These are phyloP conservation scores for Heliconius cydno DNA, from an alignment of 2,888 invertebrate genomes.

Conservation along the genomic window DNA sequence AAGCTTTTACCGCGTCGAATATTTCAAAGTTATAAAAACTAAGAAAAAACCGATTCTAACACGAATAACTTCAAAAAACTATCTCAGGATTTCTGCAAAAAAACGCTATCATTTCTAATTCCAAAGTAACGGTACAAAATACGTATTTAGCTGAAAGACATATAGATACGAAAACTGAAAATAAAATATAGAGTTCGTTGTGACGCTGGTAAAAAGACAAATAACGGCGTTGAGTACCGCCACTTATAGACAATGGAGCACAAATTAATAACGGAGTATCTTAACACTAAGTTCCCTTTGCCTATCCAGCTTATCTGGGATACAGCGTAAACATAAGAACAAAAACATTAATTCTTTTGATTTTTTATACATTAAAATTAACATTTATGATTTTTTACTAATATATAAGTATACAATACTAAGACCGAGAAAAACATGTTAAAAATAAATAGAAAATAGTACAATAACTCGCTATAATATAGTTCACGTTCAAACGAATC, in stretches of 20 bases:
- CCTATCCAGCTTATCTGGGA: too few species aligned
- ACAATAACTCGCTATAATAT: constrained; percentile 1
- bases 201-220: too few species aligned
- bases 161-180: background rate
- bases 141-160: background rate
- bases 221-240: too few species aligned
- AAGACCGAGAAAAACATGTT: background rate
- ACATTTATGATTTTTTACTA: too few species aligned
- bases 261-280: too few species aligned
- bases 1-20: constrained; percentile 5
- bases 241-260: too few species aligned
- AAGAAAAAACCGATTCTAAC: background rate
- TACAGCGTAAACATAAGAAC: too few species aligned
- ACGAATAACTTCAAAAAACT: background rate
- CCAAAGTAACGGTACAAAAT: background rate
- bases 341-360: too few species aligned
- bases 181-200: background rate
- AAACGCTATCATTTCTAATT: background rate
- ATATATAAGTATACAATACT: too few species aligned
- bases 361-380: too few species aligned
- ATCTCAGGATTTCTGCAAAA: background rate
- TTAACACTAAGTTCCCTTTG: too few species aligned
- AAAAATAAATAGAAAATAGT: background rate
- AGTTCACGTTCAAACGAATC: background rate
- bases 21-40: constrained; percentile 7